Percentiles rank a stretch among this genome's conserved stretches.
phyloP scores from a whole-genome alignment of 2,888 invertebrate species.

The Diaperis boleti region DNA sequence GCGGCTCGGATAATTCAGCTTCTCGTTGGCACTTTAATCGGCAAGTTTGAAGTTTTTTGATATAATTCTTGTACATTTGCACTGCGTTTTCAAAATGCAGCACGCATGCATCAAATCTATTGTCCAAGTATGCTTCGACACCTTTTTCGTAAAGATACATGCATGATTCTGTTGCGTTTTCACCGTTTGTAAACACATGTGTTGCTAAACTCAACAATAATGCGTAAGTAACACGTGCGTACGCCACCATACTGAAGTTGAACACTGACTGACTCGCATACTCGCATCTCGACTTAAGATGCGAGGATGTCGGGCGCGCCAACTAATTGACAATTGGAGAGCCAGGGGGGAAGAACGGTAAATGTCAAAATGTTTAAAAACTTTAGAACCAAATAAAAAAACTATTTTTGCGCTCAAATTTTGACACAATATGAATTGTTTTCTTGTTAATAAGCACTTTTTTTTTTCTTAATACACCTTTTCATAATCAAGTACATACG shows the following conservation, averaged over 20 bases:
- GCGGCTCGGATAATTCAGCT: constrained; percentile 63
- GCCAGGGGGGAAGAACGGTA: too few relatives aligned
- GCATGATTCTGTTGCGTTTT: constrained; percentile 53
- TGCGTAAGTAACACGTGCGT: constrained; percentile 39
- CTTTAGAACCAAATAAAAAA: too few relatives aligned
- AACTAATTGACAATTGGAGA: constrained; percentile 12
- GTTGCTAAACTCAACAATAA: constrained; percentile 29
- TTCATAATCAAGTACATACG: too few relatives aligned
- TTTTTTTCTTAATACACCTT: too few relatives aligned
- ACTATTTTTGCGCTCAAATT: too few relatives aligned
- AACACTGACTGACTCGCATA: constrained; percentile 15
- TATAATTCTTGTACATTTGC: constrained; percentile 71
- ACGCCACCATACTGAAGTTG: constrained; percentile 34
- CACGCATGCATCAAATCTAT: constrained; percentile 80
- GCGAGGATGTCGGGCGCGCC: constrained; percentile 6
- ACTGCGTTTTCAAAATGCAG: constrained; percentile 75
- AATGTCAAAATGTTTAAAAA: too few relatives aligned
- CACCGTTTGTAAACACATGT: constrained; percentile 43
- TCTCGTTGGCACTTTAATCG: constrained; percentile 73
- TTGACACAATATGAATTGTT: too few relatives aligned
- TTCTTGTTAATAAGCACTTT: too few relatives aligned
- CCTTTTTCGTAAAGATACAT: constrained; percentile 66
- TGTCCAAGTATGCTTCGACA: constrained; percentile 75
- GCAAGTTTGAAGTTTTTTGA: constrained; percentile 73
- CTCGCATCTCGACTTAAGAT: too few relatives aligned